Percentiles rank a stretch among this genome's conserved stretches.
Evolutionary conservation across 2,113 vertebrate species (phyloP).

Genomic region (Heterotis niloticus): DNA sequence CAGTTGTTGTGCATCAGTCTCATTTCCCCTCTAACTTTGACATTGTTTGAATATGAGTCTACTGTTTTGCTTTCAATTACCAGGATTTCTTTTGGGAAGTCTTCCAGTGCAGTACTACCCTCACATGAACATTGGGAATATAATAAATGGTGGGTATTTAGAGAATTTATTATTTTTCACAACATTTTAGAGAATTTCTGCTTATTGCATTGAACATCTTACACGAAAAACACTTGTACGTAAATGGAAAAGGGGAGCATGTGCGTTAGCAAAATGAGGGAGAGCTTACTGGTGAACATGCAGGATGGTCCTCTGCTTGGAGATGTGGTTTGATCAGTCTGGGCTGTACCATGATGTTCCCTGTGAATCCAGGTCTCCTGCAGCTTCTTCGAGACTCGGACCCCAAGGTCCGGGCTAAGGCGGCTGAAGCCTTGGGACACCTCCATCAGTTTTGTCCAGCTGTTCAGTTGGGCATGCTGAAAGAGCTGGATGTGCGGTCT

Average conservation of each 20-base stretch:
- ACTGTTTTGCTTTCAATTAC: slow-evolving; percentile 17
- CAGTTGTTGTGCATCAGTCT: neutral
- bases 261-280: neutral
- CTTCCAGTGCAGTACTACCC: slow-evolving; percentile 62
- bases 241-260: neutral
- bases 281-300: neutral
- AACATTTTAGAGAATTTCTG: neutral
- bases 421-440: slow-evolving; percentile 82
- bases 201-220: neutral
- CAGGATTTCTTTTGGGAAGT: slow-evolving; percentile 70
- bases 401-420: slow-evolving; percentile 74
- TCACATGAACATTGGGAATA: slow-evolving; percentile 66
- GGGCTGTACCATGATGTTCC: neutral
- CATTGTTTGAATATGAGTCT: slow-evolving; percentile 1
- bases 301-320: neutral
- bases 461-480: neutral
- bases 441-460: slow-evolving; percentile 46
- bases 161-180: too few species aligned
- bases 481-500: neutral
- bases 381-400: slow-evolving; percentile 81
- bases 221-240: neutral
- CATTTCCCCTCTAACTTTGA: neutral
- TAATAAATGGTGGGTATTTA: slow-evolving; percentile 58
- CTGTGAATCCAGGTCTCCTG: slow-evolving; percentile 67
- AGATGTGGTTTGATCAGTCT: neutral